phyloP scores from a whole-genome alignment of 2,113 vertebrate genomes.

The Corapipo altera region DNA sequence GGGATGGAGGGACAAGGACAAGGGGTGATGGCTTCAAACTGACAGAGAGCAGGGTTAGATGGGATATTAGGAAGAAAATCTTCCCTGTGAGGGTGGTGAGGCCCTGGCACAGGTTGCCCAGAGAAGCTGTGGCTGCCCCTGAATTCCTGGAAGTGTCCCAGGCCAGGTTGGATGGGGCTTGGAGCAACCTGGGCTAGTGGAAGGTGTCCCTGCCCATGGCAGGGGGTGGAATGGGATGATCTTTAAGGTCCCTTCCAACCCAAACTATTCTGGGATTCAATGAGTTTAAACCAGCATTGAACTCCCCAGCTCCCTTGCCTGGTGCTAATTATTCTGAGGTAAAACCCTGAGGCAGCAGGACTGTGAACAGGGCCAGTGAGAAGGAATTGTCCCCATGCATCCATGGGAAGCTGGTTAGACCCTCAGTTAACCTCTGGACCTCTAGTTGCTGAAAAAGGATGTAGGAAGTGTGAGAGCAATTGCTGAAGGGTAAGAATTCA shows the following conservation, averaged over 20 bases:
- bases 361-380: neutral
- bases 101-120: neutral
- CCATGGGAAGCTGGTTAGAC: neutral
- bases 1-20: neutral
- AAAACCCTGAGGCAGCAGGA: neutral
- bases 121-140: neutral
- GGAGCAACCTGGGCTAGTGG: neutral
- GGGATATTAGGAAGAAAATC: neutral
- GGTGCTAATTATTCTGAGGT: neutral
- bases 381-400: neutral
- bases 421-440: slow-evolving; percentile 22
- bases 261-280: neutral
- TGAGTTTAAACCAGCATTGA: neutral
- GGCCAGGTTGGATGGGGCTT: neutral
- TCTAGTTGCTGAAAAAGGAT: neutral
- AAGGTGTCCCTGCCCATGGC: neutral
- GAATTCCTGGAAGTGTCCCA: neutral
- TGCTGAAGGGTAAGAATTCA: neutral
- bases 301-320: neutral
- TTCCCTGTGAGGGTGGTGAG: neutral
- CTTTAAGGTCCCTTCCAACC: accelerated
- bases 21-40: neutral
- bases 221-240: accelerated
- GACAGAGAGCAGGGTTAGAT: accelerated
- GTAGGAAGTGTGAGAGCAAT: neutral